Base-by-base conservation (phyloP, 2,888 invertebrate species). In the Acanthacorydalis orientalis region DNA sequence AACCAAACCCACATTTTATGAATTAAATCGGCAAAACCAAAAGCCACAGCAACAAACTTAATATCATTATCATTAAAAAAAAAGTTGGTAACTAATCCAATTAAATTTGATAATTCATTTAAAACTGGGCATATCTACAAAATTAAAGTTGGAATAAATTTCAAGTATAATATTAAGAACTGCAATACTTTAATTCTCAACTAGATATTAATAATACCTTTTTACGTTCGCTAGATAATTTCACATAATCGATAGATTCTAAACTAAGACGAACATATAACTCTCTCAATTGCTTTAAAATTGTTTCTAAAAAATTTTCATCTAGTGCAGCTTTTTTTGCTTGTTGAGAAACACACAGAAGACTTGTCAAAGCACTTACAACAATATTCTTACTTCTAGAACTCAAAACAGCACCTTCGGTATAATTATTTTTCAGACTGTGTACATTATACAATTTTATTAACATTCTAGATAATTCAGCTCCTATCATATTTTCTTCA, bases 1-100 rank as follows among this genome's bases (percentile, higher is more conserved):
- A 76, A 74, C 80, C 81, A 81, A 2, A 73, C 67, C 81, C 82
- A 82, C 54, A 81, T 63, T 53, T 78, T 75, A 56, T 75, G 75
- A 10, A 80, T 57, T 1, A 76, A 68, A 51, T 75, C 70, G 1
- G 77, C 70, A 31, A 80, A 58, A 46, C 73, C 73, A 37, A 69
- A 64, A 23, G 70, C 67, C 0, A 74, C 72, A 31, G 75, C 70
- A 33, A 64, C 62, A 15, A 68, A 68, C 57, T 82, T 82, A 1
- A 75, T 74, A 1, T 63, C 49, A 1, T 55, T 53, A 56, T 72
- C 72, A 12, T 72, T 69, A 43, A 71, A 58, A 70, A 80, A 72
- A 49, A 74, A 70, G 57, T 78, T 77, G 53, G 73, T 75, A 31
- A 77, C 61, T 23, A 79, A 55, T 2, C 69, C 69, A 10, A 81